Conservation (phyloP, 2,797 vertebrate species). For the Micropoecilia bifurca region DNA sequence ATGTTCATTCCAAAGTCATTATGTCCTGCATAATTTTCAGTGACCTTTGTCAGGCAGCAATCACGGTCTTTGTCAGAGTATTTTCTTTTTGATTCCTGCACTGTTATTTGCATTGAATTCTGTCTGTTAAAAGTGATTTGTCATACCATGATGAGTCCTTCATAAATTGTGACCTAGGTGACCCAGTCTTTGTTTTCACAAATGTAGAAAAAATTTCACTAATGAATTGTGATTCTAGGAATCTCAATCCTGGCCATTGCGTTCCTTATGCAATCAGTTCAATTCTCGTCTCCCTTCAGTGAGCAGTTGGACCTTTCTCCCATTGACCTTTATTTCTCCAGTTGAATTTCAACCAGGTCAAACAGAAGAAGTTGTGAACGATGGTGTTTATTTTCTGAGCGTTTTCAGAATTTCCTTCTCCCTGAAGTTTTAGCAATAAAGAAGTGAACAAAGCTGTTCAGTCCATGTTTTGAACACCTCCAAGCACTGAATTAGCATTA, state of each 20-base stretch:
- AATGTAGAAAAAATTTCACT: background rate
- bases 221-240: background rate
- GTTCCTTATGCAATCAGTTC: no score
- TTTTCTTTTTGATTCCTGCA: constrained; percentile 23
- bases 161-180: background rate
- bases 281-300: no score
- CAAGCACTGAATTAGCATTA: no score
- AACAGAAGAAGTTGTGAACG: no score
- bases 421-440: no score
- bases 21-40: background rate
- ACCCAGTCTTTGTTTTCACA: background rate
- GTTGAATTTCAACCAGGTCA: no score
- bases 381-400: no score
- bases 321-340: no score
- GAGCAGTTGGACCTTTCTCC: no score
- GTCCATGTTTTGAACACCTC: no score
- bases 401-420: no score
- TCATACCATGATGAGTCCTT: constrained; percentile 19
- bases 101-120: constrained; percentile 37
- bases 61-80: background rate
- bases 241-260: background rate
- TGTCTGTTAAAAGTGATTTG: constrained; percentile 32
- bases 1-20: background rate
- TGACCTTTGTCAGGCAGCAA: constrained; percentile 8
- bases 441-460: no score